Conservation (phyloP, 2,113 vertebrate genomes). For the Petromus typicus region DNA sequence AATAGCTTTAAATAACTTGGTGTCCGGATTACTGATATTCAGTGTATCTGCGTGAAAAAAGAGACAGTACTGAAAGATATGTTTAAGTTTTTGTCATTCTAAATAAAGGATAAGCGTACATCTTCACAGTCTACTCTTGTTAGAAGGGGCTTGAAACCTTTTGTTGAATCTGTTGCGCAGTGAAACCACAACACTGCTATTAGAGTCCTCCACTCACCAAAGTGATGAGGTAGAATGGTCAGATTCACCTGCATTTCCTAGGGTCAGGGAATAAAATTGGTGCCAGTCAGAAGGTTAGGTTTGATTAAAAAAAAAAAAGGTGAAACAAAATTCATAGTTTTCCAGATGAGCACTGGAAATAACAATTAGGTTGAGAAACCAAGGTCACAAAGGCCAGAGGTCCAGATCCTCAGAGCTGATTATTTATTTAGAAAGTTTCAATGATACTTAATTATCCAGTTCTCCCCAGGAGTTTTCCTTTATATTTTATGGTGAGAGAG, state of each 20-base stretch:
- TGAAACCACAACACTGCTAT: slow-evolving; percentile 77
- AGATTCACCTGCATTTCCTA: slow-evolving; percentile 65
- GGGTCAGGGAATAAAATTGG: slow-evolving; percentile 34
- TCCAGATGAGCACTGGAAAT: background rate
- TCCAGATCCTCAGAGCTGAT: background rate
- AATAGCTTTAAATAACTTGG: slow-evolving; percentile 90
- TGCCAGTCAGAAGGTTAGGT: background rate
- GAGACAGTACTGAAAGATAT: slow-evolving; percentile 87
- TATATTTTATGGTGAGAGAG: background rate
- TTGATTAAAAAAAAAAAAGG: background rate
- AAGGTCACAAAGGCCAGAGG: background rate
- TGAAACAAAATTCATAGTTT: background rate
- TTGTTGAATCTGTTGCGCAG: slow-evolving; percentile 44
- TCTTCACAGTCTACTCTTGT: slow-evolving; percentile 74
- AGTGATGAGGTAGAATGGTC: slow-evolving; percentile 50
- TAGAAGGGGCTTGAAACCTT: slow-evolving; percentile 83
- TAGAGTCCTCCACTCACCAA: slow-evolving; percentile 74
- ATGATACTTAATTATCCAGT: background rate
- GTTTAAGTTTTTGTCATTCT: slow-evolving; percentile 89
- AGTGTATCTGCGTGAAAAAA: slow-evolving; percentile 75
- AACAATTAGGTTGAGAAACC: background rate
- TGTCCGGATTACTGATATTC: slow-evolving; percentile 88
- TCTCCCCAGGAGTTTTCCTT: background rate
- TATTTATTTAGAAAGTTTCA: background rate
- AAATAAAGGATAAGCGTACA: slow-evolving; percentile 86